A percentile compares a stretch with the other conserved stretches of the same genome.
phyloP scores from a whole-genome alignment of 2,888 invertebrate species.

The Cetonia aurata region DNA sequence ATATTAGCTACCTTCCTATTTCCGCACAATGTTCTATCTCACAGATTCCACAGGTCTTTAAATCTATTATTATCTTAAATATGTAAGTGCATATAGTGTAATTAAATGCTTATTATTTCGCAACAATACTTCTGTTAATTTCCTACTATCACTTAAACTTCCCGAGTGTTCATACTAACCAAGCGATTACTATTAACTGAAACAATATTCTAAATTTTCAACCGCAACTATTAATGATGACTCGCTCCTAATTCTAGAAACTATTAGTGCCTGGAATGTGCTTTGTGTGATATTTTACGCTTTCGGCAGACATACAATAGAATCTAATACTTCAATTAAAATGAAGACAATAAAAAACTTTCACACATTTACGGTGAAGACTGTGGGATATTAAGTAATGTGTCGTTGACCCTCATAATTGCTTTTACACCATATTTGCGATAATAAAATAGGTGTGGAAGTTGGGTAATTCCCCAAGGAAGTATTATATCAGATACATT shows the following conservation, averaged over 20 bases:
- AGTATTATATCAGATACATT: too few species aligned
- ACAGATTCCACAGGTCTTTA: too few species aligned
- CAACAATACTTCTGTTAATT: too few species aligned
- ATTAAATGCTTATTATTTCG: too few species aligned
- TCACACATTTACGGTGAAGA: slow-evolving; percentile 25
- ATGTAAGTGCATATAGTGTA: too few species aligned
- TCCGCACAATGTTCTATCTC: too few species aligned
- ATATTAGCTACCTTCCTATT: too few species aligned
- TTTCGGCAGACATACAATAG: slow-evolving; percentile 25
- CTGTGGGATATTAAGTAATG: slow-evolving; percentile 29
- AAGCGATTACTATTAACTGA: slow-evolving; percentile 6
- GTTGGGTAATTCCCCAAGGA: slow-evolving; percentile 20
- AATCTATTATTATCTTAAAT: too few species aligned
- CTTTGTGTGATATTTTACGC: slow-evolving; percentile 29
- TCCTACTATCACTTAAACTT: too few species aligned
- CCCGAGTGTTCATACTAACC: too few species aligned
- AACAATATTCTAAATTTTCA: slow-evolving; percentile 12
- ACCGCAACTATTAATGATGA: slow-evolving; percentile 14
- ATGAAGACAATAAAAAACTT: slow-evolving; percentile 31
- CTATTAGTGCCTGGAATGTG: slow-evolving; percentile 6
- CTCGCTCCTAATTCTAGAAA: slow-evolving; percentile 12
- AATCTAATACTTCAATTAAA: slow-evolving; percentile 22
- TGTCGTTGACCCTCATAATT: slow-evolving; percentile 34
- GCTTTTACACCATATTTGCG: slow-evolving; percentile 14
- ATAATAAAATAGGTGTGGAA: slow-evolving; percentile 20